These are phyloP conservation scores for Coptodon rendalli DNA, from an alignment of 2,113 vertebrate genomes.

Conservation along the genomic window DNA sequence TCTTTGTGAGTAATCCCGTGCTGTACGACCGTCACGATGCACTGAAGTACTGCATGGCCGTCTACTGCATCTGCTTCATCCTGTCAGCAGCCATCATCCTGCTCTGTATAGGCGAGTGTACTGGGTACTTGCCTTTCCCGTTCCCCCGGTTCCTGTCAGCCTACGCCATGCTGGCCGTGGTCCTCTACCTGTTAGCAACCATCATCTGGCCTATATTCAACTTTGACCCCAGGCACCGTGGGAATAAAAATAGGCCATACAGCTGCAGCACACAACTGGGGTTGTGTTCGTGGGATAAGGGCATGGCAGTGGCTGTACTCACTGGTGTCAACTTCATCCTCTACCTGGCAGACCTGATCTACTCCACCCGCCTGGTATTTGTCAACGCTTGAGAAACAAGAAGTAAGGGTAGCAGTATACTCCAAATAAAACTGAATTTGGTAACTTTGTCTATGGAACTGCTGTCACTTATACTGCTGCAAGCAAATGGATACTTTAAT, in stretches of 20 bases:
- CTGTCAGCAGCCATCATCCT: slow-evolving; percentile 78
- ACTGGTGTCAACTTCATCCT: slow-evolving; percentile 81
- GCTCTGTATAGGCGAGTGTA: slow-evolving; percentile 82
- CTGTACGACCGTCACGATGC: slow-evolving; percentile 63
- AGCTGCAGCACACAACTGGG: accelerated
- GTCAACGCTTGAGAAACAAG: slow-evolving; percentile 65
- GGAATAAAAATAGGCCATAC: slow-evolving; percentile 16
- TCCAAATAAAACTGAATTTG: slow-evolving; percentile 31
- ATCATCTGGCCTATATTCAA: slow-evolving; percentile 84
- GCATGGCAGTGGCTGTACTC: slow-evolving; percentile 75
- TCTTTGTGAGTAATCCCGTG: slow-evolving; percentile 70
- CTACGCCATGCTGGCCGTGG: slow-evolving; percentile 78
- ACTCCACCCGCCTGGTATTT: slow-evolving; percentile 81
- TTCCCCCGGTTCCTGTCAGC: slow-evolving; percentile 81
- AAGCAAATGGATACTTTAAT: neutral
- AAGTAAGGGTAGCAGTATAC: neutral
- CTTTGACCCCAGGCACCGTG: slow-evolving; percentile 62
- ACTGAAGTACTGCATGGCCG: slow-evolving; percentile 80
- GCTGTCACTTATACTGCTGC: neutral
- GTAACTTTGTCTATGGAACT: neutral
- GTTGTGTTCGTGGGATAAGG: slow-evolving; percentile 76
- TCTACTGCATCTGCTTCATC: slow-evolving; percentile 90
- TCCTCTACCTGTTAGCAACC: slow-evolving; percentile 76
- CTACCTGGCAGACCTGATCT: slow-evolving; percentile 80
- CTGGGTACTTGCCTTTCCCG: slow-evolving; percentile 76